Evolutionary conservation across 2,888 invertebrate genomes (phyloP), one percentile per base, ranked within the genome.

Genomic region (Dicyrtoma fusca): DNA sequence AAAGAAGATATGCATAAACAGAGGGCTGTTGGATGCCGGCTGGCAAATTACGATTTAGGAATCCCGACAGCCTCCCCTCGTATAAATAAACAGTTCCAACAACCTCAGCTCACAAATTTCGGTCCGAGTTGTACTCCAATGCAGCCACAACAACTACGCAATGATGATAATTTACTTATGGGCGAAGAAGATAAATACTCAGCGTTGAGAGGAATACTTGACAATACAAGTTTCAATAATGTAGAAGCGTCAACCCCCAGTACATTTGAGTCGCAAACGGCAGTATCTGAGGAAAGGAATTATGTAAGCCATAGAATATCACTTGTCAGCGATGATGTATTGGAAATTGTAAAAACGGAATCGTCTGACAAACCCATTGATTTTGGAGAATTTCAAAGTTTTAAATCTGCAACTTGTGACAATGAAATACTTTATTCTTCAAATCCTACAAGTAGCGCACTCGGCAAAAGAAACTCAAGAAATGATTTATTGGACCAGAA

Each of bases 41-140:
- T 85, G 23, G 85, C 85, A 2, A 85, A 85, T 81, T 85, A 86
- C 77, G 84, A 85, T 81, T 81, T 85, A 44, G 84, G 84, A 11
- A 49, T 76, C 77, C 1, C n/a, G n/a, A 70, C 42, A 4, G 21
- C 42, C 14, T 69, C 69, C 1, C 70, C 70, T 10, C 62, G 61
- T 25, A 61, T 70, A 13, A 53, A 23, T 19, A 17, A 65, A 47
- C 65, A 65, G 26, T n/a, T n/a, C n/a, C n/a, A n/a, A n/a, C 47
- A 47, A n/a, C 45, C 8, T 5, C 19, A 25, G 26, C 23, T 2
- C 13, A 2, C 25, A 23, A 45, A 34, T 26, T 5, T 26, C 14
- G 25, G 14, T 4, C 1, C 26, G 13, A 8, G 13, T 5, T 25
- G 5, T 14, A 6, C 17, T 19, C 5, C 11, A 4, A 49, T 49